Evolutionary conservation across 2,888 invertebrate species (phyloP).

Genomic region (Zele albiditarsus): DNA sequence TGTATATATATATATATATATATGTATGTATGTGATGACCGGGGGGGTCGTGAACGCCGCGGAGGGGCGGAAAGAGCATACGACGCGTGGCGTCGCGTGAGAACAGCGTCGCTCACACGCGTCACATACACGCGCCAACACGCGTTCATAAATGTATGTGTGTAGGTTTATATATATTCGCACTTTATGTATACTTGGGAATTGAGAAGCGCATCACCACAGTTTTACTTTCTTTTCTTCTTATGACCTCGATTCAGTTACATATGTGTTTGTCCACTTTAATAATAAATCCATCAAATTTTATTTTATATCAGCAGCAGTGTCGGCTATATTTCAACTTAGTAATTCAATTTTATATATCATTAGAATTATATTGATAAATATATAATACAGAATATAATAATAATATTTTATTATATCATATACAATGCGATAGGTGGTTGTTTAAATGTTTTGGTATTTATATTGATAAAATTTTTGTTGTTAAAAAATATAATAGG

Average conservation of each 20-base stretch:
- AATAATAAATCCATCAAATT: not conserved
- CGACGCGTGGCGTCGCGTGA: conserved; percentile 68
- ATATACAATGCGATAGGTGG: too few relatives aligned
- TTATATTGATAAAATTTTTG: not conserved
- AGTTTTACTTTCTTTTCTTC: conserved; percentile 3
- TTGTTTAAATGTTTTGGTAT: too few relatives aligned
- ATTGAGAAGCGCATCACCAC: conserved; percentile 18
- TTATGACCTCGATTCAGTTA: conserved; percentile 5
- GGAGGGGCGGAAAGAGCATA: conserved; percentile 48
- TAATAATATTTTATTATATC: too few relatives aligned
- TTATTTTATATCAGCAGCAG: not conserved
- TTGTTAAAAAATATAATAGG: too few relatives aligned
- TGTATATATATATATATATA: not conserved
- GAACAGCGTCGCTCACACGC: conserved; percentile 71
- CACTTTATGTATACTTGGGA: conserved; percentile 7
- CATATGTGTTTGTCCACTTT: not conserved
- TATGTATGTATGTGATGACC: conserved; percentile 19
- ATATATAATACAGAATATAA: too few relatives aligned
- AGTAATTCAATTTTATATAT: too few relatives aligned
- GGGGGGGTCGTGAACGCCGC: conserved; percentile 33
- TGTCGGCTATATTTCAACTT: too few relatives aligned
- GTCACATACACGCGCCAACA: conserved; percentile 55
- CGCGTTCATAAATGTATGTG: conserved; percentile 26
- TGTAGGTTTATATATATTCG: not conserved
- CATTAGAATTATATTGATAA: too few relatives aligned